These are phyloP conservation scores for Hirudinaria manillensis DNA, from an alignment of 2,888 invertebrate species.

Conservation along the genomic window DNA sequence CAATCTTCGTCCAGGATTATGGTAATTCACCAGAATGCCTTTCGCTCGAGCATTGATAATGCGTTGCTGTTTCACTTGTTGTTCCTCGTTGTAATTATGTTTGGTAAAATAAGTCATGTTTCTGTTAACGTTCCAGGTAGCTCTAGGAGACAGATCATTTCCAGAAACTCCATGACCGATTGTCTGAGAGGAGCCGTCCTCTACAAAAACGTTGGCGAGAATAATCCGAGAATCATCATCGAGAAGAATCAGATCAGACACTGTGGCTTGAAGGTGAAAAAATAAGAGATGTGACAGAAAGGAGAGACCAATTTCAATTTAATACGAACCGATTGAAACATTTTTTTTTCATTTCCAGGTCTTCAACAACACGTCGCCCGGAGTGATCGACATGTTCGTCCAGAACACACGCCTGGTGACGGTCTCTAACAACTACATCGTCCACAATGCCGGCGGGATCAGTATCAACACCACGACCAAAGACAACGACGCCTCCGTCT, in stretches of 20 bases:
- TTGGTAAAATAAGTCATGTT: no score
- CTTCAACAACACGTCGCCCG: constrained; percentile 79
- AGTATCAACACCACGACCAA: constrained; percentile 46
- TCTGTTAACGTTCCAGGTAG: constrained; percentile 63
- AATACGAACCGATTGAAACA: not conserved
- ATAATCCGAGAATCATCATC: constrained; percentile 76
- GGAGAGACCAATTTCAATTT: not conserved
- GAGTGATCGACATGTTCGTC: constrained; percentile 31
- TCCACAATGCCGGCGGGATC: constrained; percentile 40
- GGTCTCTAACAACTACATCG: constrained; percentile 49
- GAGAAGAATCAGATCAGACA: constrained; percentile 76
- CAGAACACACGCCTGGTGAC: constrained; percentile 76
- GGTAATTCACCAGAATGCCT: constrained; percentile 10
- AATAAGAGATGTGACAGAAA: not conserved
- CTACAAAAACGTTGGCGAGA: constrained; percentile 86
- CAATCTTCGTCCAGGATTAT: constrained; percentile 24
- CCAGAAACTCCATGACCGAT: constrained; percentile 70
- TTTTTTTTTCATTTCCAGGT: constrained; percentile 54
- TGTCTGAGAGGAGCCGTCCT: constrained; percentile 81
- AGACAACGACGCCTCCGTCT: constrained; percentile 64
- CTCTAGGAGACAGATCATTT: constrained; percentile 82
- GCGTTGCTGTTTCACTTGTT: not conserved
- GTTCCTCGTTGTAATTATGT: no score
- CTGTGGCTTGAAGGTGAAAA: constrained; percentile 70
- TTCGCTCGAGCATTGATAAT: not conserved